Percentiles rank a stretch among this genome's conserved stretches.
Evolutionary conservation across 2,113 vertebrate species (phyloP).

Genomic region (Solea solea): DNA sequence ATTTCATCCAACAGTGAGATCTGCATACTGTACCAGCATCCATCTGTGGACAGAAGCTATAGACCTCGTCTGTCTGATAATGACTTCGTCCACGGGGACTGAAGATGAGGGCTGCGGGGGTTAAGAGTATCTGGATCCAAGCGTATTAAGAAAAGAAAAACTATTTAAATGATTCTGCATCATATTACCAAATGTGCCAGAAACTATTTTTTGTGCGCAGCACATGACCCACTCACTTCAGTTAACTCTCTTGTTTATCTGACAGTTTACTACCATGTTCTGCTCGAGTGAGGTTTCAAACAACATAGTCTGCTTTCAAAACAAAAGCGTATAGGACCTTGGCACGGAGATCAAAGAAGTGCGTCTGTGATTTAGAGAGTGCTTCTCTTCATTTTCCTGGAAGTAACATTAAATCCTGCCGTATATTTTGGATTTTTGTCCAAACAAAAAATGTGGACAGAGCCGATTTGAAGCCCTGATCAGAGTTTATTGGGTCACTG

Average conservation of each 20-base stretch:
- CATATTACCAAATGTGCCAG: background rate
- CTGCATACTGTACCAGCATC: constrained; percentile 23
- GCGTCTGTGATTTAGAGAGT: constrained; percentile 60
- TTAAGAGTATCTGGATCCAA: constrained; percentile 9
- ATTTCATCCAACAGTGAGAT: constrained; percentile 29
- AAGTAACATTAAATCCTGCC: constrained; percentile 67
- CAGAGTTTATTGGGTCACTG: constrained; percentile 56
- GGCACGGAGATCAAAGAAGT: constrained; percentile 69
- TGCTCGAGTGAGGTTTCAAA: constrained; percentile 51
- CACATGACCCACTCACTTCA: constrained; percentile 2
- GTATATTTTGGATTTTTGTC: constrained; percentile 55
- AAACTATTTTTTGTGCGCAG: no score
- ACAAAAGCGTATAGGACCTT: constrained; percentile 67
- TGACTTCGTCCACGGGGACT: constrained; percentile 29
- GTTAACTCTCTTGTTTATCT: constrained; percentile 39
- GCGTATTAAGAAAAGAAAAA: background rate
- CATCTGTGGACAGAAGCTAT: constrained; percentile 18
- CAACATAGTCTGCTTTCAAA: constrained; percentile 55
- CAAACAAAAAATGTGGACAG: constrained; percentile 67
- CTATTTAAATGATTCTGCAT: background rate
- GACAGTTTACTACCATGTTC: constrained; percentile 47
- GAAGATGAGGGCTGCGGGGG: constrained; percentile 8
- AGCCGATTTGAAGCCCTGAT: constrained; percentile 59
- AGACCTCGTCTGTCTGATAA: constrained; percentile 35
- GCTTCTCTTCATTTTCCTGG: constrained; percentile 68